Conservation (phyloP, 2,113 vertebrate genomes). For the Protobothrops mucrosquamatus region DNA sequence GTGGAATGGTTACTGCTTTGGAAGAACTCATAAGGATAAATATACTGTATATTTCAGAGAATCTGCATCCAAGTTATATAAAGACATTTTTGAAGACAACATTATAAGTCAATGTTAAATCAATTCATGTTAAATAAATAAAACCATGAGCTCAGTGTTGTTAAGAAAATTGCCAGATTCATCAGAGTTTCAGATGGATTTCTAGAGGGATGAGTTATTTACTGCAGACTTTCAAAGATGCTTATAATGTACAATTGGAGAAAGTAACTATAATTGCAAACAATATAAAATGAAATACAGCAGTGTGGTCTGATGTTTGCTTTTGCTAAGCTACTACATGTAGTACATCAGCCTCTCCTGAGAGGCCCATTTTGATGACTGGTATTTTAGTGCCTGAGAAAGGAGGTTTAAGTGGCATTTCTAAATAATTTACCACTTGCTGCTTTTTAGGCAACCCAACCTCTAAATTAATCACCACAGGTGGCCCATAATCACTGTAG, state of each 20-base stretch:
- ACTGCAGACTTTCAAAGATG: conserved; percentile 15
- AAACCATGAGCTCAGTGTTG: not conserved
- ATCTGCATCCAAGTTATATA: not conserved
- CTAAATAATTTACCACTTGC: not conserved
- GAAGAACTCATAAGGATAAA: not conserved
- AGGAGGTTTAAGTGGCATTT: not conserved
- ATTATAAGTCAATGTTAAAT: not conserved
- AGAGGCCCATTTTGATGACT: not conserved
- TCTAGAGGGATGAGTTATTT: conserved; percentile 4
- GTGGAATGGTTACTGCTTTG: not conserved
- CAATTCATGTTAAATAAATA: not conserved
- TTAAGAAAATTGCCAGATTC: conserved; percentile 20
- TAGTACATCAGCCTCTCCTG: not conserved
- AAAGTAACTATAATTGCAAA: conserved; percentile 11
- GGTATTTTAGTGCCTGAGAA: not conserved
- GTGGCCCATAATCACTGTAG: not conserved
- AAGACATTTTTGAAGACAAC: conserved; percentile 19
- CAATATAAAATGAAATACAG: not conserved
- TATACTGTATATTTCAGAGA: not conserved
- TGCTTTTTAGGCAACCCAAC: not conserved
- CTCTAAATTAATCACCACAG: not conserved
- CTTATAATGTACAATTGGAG: conserved; percentile 17
- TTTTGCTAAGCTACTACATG: not conserved
- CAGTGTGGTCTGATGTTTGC: not conserved
- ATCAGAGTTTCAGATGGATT: not conserved